phyloP scores from a whole-genome alignment of 2,797 vertebrate species.

The Hydrophis major region DNA sequence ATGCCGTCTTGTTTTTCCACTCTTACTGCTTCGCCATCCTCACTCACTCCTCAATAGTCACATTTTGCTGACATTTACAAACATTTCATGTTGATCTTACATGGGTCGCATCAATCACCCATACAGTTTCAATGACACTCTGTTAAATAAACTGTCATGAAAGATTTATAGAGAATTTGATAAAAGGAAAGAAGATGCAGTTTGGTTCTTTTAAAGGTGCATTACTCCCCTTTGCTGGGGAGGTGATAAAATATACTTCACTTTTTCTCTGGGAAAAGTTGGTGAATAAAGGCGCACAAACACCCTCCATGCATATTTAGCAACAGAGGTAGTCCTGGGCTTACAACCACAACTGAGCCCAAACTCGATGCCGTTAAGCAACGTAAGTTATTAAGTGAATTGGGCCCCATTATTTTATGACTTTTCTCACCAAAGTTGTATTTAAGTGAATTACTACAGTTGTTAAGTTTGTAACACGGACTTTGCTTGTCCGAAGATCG shows the following conservation, averaged over 20 bases:
- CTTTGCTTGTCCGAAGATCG: neutral
- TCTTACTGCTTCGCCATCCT: slow-evolving; percentile 67
- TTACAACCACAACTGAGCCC: neutral
- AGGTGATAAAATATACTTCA: slow-evolving; percentile 68
- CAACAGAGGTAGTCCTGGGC: slow-evolving; percentile 8
- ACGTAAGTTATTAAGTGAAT: neutral
- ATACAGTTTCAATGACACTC: slow-evolving; percentile 80
- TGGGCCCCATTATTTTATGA: neutral
- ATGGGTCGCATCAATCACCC: slow-evolving; percentile 79
- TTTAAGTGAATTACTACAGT: neutral
- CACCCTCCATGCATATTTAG: neutral
- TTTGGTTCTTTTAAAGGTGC: slow-evolving; percentile 75
- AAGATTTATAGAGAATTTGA: slow-evolving; percentile 85
- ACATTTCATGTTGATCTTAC: slow-evolving; percentile 81
- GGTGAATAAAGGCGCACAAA: slow-evolving; percentile 52
- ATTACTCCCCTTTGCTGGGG: slow-evolving; percentile 69
- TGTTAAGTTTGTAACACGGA: neutral
- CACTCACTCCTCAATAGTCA: slow-evolving; percentile 73
- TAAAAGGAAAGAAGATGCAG: slow-evolving; percentile 81
- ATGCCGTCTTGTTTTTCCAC: slow-evolving; percentile 68
- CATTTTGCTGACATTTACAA: slow-evolving; percentile 82
- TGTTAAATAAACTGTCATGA: slow-evolving; percentile 84
- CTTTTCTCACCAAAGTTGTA: neutral
- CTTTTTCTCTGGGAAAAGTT: slow-evolving; percentile 60
- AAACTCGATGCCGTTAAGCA: neutral